Percentiles rank a stretch among this genome's conserved stretches.
These are phyloP conservation scores for Drosophila algonquin DNA, from an alignment of 2,888 invertebrate genomes.

Conservation along the genomic window DNA sequence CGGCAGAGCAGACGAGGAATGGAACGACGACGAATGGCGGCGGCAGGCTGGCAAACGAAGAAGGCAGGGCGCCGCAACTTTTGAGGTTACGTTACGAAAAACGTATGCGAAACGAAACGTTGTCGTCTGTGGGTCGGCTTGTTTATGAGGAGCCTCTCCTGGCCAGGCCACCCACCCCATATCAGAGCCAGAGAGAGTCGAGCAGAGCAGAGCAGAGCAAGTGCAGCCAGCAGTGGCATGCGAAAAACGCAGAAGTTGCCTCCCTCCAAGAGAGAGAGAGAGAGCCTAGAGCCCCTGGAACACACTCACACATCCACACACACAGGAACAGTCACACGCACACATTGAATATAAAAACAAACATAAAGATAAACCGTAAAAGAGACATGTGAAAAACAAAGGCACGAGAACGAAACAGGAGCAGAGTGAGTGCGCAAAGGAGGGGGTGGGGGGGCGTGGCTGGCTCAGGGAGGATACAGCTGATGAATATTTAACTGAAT, in stretches of 20 bases:
- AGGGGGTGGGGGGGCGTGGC: constrained; percentile 44
- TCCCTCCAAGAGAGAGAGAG: neutral
- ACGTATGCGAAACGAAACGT: constrained; percentile 58
- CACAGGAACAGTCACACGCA: constrained; percentile 14
- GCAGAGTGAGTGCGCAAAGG: constrained; percentile 16
- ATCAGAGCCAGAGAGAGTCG: neutral
- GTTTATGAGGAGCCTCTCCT: constrained; percentile 38
- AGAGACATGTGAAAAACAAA: constrained; percentile 73
- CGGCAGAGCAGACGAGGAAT: constrained; percentile 44
- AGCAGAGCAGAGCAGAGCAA: constrained; percentile 18
- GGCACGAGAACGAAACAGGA: constrained; percentile 47
- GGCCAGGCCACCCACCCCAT: constrained; percentile 4
- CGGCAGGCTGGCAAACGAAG: constrained; percentile 29
- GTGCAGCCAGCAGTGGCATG: constrained; percentile 32
- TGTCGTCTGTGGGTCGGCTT: constrained; percentile 51
- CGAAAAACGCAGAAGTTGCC: constrained; percentile 28
- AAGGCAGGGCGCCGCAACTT: constrained; percentile 57
- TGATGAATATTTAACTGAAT: constrained; percentile 20
- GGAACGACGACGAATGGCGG: constrained; percentile 25
- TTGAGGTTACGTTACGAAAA: constrained; percentile 77
- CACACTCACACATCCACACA: constrained; percentile 35
- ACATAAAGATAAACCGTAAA: constrained; percentile 75
- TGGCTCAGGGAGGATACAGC: neutral
- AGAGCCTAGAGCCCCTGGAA: constrained; percentile 32
- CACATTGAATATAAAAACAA: constrained; percentile 66